phyloP scores from a whole-genome alignment of 2,888 invertebrate genomes.

The Cataglyphis albicans region DNA sequence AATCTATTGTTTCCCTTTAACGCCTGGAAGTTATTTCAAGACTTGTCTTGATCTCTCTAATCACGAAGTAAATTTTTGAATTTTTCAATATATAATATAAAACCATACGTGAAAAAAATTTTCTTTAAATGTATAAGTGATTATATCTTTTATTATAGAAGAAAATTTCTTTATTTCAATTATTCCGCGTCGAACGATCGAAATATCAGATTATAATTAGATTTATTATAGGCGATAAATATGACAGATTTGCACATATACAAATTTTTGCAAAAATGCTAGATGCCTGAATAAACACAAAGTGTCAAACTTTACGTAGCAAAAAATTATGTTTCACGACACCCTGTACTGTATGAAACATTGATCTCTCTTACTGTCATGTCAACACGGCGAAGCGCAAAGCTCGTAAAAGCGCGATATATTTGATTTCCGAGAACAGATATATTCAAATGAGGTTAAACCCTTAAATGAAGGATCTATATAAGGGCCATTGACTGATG shows the following conservation, averaged over 20 bases:
- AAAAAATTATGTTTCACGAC: neutral
- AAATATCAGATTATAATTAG: conserved; percentile 7
- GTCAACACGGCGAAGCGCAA: neutral
- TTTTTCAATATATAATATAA: neutral
- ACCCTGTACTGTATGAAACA: neutral
- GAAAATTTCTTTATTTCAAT: neutral
- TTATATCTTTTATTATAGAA: neutral
- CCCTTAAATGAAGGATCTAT: conserved; percentile 57
- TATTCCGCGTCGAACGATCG: conserved; percentile 21
- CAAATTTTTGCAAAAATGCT: neutral
- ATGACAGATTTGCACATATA: neutral
- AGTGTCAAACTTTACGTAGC: neutral
- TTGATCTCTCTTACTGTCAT: conserved; percentile 11
- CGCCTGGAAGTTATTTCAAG: neutral
- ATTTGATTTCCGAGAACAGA: conserved; percentile 34
- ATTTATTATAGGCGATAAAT: conserved; percentile 10
- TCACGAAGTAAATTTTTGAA: neutral
- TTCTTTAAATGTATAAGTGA: neutral
- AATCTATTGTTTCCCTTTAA: neutral
- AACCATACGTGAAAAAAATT: neutral
- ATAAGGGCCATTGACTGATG: conserved; percentile 58
- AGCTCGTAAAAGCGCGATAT: conserved; percentile 15
- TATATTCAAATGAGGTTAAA: conserved; percentile 48
- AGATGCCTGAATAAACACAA: neutral
- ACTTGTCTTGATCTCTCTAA: neutral